Percentiles rank a stretch among this genome's conserved stretches.
phyloP scores from a whole-genome alignment of 1,140 invertebrate genomes.

The Heliconius himera region DNA sequence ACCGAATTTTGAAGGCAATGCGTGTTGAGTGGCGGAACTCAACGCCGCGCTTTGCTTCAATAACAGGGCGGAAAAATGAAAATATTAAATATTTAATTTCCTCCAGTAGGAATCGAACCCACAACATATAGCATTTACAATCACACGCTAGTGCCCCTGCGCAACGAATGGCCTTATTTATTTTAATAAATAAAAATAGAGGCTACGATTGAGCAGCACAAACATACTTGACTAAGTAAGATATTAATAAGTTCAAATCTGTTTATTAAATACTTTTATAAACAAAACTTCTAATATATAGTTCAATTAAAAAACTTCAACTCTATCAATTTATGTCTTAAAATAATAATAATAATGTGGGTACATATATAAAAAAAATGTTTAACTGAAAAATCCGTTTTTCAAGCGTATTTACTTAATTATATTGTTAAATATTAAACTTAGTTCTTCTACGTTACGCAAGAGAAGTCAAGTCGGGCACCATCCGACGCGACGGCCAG shows the following conservation, averaged over 20 bases:
- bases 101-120: too few species aligned
- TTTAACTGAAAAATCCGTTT: not conserved
- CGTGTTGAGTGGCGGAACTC: too few species aligned
- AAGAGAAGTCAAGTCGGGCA: conserved; percentile 54
- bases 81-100: too few species aligned
- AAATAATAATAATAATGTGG: too few species aligned
- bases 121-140: too few species aligned
- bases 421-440: not conserved
- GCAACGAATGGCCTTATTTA: too few species aligned
- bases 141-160: too few species aligned
- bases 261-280: not conserved
- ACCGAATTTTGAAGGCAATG: too few species aligned
- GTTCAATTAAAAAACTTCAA: not conserved
- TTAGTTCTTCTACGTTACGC: conserved; percentile 45
- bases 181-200: not conserved
- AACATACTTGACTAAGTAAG: not conserved
- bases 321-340: not conserved
- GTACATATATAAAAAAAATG: too few species aligned
- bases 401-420: not conserved
- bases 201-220: not conserved
- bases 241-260: not conserved
- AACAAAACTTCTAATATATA: not conserved
- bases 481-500: conserved; percentile 47
- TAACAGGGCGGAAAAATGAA: too few species aligned
- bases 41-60: too few species aligned